Base-by-base conservation (phyloP, 2,888 invertebrate genomes). In the Cephus spinipes region DNA sequence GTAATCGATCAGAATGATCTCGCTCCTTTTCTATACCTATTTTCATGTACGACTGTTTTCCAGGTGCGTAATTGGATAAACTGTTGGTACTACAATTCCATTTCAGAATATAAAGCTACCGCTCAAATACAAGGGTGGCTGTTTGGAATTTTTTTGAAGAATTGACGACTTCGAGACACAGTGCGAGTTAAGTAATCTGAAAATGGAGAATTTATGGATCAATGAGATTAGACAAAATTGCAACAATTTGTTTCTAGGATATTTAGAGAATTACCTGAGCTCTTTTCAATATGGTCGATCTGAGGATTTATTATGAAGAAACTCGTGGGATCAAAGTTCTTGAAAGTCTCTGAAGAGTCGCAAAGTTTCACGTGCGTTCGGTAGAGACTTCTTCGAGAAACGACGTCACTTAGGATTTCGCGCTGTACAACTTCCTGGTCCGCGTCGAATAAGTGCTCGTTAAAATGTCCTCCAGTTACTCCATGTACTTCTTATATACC, bases 371-470 rank as follows among this genome's bases (percentile, higher is more conserved):
- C 31, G 71, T 71, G 4, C 12, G 23, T 30, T 15, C 11, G 4
- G 4, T 9, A 15, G 23, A 55, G 9, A 2, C 23, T 55, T 55
- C 55, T 55, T 55, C 23, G 2, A 23, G 55, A 23, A 55, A 23
- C 23, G 55, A 55, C 9, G 55, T 55, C 23, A 55, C 9, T 23
- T 23, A 23, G 23, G 9, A 55, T 55, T 55, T 55, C 55, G 23
- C 23, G 9, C 23, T 23, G 55, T 2, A 23, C 55, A 55, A 55
- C 6, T 55, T 55, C 23, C 23, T 23, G 55, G 23, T 9, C 9
- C 76, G 75, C 74, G 74, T 80, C 81, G 82, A 85, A 85, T 85
- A 85, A 85, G 85, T 85, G 83, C 84, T 84, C 85, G 81, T 85
- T 85, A 85, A 80, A 81, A 77, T 78, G 73, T 77, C 76, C 71